Evolutionary conservation across 2,888 invertebrate genomes (phyloP), one percentile per base, ranked within the genome.

Genomic region (Agonopterix subpropinquella): DNA sequence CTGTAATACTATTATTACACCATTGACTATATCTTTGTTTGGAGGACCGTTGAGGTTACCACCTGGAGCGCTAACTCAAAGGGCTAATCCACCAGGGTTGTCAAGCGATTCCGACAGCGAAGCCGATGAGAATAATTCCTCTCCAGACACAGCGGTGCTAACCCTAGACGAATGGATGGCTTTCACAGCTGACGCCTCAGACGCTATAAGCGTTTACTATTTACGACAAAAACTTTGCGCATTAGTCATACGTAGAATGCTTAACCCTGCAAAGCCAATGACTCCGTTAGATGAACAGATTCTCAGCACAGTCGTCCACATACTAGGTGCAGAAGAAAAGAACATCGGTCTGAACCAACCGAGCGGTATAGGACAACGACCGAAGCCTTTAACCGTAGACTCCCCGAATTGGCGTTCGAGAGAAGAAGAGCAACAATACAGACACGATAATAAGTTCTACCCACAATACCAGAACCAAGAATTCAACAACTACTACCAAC

Each of bases 1-100:
- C 43, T 94, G 94, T 57, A 94, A 93, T 52, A 97, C 98, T 0
- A 77, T 95, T 7, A 91, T 98, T 0, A 94, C 96, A 8, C 92
- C 97, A 0, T 70, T 96, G 11, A 93, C 96, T 1, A 92, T 98
- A 47, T 92, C 95, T 0, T 65, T 98, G 36, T 94, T 96, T 61
- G 92, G 93, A 10, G 95, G 95, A 0, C 93, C 94, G 0, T 72
- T 92, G 36, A 73, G 93, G 44, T 76, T 94, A 50, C 90, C 92
- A 0, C 56, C 74, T 1, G 83, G 79, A 0, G 86, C 89, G 0
- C 50, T 90, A 1, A 78, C 83, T 0, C 87, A 87, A 54, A 65
- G 87, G 0, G 81, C 87, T 0, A 87, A 88, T 56, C 80, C 82
- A 0, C 87, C 88, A 0, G 88, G 86, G 0, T 49, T 87, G 0